phyloP scores from a whole-genome alignment of 1,140 invertebrate genomes.

The Frieseomelitta varia region DNA sequence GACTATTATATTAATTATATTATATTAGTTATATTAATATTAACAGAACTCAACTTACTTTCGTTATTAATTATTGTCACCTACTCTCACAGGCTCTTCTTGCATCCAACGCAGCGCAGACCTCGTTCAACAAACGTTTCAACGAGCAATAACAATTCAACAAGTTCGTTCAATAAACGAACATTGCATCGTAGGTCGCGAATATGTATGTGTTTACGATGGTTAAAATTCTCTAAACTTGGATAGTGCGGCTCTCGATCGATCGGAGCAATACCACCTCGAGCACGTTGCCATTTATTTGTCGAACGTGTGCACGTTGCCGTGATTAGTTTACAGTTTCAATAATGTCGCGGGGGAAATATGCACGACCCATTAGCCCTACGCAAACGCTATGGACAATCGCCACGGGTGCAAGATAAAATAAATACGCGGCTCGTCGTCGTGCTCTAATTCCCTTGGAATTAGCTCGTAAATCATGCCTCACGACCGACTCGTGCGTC shows the following conservation, averaged over 20 bases:
- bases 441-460: constrained; percentile 6
- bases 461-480: constrained; percentile 12
- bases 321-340: constrained; percentile 27
- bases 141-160: no score
- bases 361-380: not conserved
- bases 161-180: not conserved
- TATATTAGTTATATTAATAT: no score
- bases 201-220: not conserved
- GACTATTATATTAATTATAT: no score
- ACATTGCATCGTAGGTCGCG: not conserved
- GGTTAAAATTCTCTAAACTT: not conserved
- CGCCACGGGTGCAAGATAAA: not conserved
- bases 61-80: no score
- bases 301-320: not conserved
- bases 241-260: not conserved
- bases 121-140: no score
- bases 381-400: not conserved
- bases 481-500: not conserved
- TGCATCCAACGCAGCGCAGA: no score
- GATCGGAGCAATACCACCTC: not conserved
- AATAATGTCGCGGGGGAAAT: not conserved
- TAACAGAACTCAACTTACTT: no score
- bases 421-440: constrained; percentile 10
- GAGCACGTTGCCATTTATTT: constrained; percentile 15
- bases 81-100: no score